Evolutionary conservation across 2,888 invertebrate species (phyloP), one percentile per base, ranked within the genome.

Genomic region (Steinernema carpocapsae): DNA sequence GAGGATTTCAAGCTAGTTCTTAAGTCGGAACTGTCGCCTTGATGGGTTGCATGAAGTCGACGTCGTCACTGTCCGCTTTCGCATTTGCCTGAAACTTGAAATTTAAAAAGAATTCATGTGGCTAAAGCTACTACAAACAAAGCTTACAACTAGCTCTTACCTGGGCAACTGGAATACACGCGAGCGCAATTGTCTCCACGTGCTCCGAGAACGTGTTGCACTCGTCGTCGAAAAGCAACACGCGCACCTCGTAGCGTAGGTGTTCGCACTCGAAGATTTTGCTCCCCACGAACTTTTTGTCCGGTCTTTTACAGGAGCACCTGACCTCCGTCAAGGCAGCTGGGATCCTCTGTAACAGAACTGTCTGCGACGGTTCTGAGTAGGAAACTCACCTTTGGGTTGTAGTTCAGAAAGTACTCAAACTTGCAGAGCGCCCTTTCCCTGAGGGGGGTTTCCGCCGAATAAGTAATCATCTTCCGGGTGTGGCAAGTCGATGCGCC

Each of bases 241-340:
- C 85, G 43, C 86, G 80, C 24, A 86, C 80, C 76, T 85, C 83
- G 82, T 86, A 86, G 71, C 83, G 80, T 24, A 86, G 79, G 46
- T 83, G 85, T 52, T 86, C 86, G 77, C 86, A 86, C 72, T 86
- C 85, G 72, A 86, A 86, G 51, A 85, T 85, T 22, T 84, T 76
- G 46, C 80, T 83, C 14, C 86, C 86, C 32, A 86, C 85, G 51
- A 86, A 76, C 59, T 80, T 80, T 26, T 82, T 72, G 56, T 85
- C 84, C 2, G 86, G 86, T 48, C 83, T 72, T 19, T 80, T 79
- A 76, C 86, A 86, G 29, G 84, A 84, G 74, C 86, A 86, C 71
- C 86, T 84, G 6, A 85, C 85, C 78, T 86, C 86, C 17, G 86
- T 86, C 48, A 86, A 77, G 0, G 86, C 86, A 0, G 86, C 85